These are phyloP conservation scores for Apostichopus leukothele DNA, from an alignment of 53 echinoderm and acorn worm genomes.

Conservation along the genomic window DNA sequence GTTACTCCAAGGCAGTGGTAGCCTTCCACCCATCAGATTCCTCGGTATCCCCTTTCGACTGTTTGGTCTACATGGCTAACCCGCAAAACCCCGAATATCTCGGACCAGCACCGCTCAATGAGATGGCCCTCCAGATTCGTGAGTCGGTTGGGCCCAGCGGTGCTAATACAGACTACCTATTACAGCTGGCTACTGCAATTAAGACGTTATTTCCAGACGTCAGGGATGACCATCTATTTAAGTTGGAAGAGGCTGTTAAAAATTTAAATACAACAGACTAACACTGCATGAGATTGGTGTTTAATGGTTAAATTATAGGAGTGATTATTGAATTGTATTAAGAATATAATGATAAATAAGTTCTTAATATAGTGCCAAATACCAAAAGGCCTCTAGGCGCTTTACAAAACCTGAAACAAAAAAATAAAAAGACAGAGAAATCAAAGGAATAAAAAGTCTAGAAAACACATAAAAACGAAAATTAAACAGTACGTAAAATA, in stretches of 20 bases:
- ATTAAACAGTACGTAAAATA: no score
- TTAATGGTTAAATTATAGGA: no score
- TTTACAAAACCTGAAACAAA: no score
- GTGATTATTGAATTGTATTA: no score
- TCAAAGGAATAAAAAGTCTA: no score
- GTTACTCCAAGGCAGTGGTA: conserved; percentile 66
- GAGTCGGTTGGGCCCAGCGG: conserved; percentile 78
- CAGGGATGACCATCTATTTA: conserved; percentile 75
- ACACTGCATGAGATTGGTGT: neutral
- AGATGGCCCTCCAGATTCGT: conserved; percentile 78
- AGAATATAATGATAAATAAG: no score
- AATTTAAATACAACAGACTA: conserved; percentile 3
- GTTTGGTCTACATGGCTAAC: conserved; percentile 71
- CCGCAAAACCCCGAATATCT: conserved; percentile 68
- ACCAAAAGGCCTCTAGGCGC: no score
- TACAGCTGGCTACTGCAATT: conserved; percentile 69
- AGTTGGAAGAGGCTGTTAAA: conserved; percentile 68
- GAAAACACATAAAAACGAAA: no score
- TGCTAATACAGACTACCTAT: conserved; percentile 75
- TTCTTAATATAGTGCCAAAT: no score
- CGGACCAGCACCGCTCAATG: conserved; percentile 76
- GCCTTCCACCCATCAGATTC: conserved; percentile 64
- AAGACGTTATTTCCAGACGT: conserved; percentile 60
- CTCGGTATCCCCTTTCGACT: conserved; percentile 49
- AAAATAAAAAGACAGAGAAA: no score